Base-by-base conservation (phyloP, 2,888 invertebrate genomes). In the Barypeithes pellucidus region DNA sequence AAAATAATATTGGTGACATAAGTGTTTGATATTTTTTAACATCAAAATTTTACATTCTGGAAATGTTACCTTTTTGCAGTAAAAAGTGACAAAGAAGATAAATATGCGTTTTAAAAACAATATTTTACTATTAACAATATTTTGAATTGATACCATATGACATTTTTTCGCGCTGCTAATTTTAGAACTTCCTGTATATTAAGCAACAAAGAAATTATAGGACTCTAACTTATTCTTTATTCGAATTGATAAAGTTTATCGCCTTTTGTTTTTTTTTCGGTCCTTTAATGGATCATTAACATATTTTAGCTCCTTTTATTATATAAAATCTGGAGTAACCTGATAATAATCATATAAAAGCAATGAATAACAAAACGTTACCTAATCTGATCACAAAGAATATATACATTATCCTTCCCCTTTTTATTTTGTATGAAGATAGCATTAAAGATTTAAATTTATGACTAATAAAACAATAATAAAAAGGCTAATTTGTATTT, bases 321-420 rank as follows among this genome's bases (percentile, higher is more conserved):
- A 33, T n/a, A 33, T 57, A 33, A 57, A 57, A 57, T 57, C 33
- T 57, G 16, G 11, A 57, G 33, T 57, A 57, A 33, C 16, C 54
- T 33, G 54, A 57, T 57, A 57, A 57, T 57, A 57, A 57, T 57
- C 54, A 33, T n/a, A 33, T 57, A 33, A 57, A 33, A 57, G 54
- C 54, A 57, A 57, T 57, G 54, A 57, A 57, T 57, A 57, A 33
- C 54, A 57, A 57, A 57, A 57, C 54, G 54, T 57, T 57, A 3
- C 54, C 16, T 57, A 57, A 57, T 57, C 33, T 57, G 54, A 52
- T 52, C 18, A 47, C 52, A 29, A 22, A 52, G 20, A 12, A 52
- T 52, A 52, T n/a, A 52, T 52, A 57, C 18, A 57, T 57, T 33
- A 57, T 14, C 33, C 18, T 33, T 33, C 54, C 33, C 33, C 2